A percentile compares a stretch with the other conserved stretches of the same genome.
phyloP scores from a whole-genome alignment of 2,797 vertebrate genomes.

The Anabas testudineus region DNA sequence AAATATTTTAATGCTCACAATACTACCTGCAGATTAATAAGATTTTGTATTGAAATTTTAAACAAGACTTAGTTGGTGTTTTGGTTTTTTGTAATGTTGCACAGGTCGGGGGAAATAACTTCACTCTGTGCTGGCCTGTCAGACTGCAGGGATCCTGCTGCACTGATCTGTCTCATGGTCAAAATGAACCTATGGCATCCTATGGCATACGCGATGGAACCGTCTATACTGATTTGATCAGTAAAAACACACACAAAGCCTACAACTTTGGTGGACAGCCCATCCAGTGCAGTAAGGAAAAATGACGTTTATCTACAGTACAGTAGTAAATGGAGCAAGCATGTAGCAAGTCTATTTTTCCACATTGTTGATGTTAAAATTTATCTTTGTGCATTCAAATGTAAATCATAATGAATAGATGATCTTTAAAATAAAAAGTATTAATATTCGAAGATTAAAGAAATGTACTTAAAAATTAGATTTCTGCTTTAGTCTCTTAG shows the following conservation, averaged over 20 bases:
- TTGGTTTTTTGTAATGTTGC: neutral
- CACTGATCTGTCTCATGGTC: constrained; percentile 19
- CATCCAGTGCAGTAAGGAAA: constrained; percentile 76
- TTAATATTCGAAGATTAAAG: neutral
- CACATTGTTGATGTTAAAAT: neutral
- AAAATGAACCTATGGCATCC: accelerated
- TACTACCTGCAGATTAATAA: no score
- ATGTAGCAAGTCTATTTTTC: neutral
- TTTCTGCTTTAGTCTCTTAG: neutral
- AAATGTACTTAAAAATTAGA: neutral
- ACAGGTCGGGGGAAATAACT: constrained; percentile 40
- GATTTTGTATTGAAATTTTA: neutral
- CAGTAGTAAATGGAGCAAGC: neutral
- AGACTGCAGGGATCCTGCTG: constrained; percentile 71
- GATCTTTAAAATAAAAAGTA: neutral
- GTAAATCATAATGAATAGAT: neutral
- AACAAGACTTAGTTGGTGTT: neutral
- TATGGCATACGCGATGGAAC: constrained; percentile 63
- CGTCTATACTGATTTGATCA: constrained; percentile 16
- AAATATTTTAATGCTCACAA: neutral
- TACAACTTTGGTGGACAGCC: neutral
- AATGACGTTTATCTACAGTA: neutral
- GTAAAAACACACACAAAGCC: accelerated
- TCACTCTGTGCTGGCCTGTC: constrained; percentile 63
- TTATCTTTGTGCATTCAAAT: neutral